A percentile compares a stretch with the other conserved stretches of the same genome.
These are phyloP conservation scores for Uromys caudimaculatus DNA, from an alignment of 2,797 vertebrate genomes.

Conservation along the genomic window DNA sequence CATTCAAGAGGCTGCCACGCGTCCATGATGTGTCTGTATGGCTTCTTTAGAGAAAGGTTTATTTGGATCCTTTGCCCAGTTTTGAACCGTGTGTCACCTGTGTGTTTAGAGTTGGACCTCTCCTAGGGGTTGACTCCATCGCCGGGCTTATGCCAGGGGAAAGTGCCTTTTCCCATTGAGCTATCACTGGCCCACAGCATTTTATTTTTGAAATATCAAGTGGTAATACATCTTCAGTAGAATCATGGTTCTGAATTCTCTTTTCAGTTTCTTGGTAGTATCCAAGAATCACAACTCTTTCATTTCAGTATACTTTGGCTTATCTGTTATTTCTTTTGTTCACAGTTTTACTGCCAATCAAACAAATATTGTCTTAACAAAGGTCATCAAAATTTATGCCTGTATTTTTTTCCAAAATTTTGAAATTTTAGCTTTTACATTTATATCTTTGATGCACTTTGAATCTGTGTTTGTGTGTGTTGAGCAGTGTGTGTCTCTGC, in stretches of 20 bases:
- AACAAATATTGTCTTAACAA: background rate
- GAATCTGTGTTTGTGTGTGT: background rate
- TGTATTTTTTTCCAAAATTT: constrained; percentile 43
- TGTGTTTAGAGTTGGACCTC: background rate
- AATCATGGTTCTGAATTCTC: background rate
- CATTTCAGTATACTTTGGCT: background rate
- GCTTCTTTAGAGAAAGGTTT: constrained; percentile 40
- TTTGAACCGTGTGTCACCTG: background rate
- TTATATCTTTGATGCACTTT: constrained; percentile 35
- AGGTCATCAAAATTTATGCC: constrained; percentile 7
- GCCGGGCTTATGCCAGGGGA: background rate
- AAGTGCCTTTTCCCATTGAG: background rate
- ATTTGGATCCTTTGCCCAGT: background rate
- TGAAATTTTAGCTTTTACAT: constrained; percentile 33
- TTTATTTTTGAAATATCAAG: background rate
- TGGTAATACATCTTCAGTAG: background rate
- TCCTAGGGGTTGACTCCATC: background rate
- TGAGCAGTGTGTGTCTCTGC: background rate
- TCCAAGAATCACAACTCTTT: background rate
- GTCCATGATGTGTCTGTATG: background rate
- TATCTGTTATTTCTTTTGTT: background rate
- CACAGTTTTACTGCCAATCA: background rate
- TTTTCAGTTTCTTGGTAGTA: constrained; percentile 5
- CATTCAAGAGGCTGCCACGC: background rate
- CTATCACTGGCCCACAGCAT: too few species aligned